These are phyloP conservation scores for Tachysurus fulvidraco DNA, from an alignment of 2,113 vertebrate species.

Conservation along the genomic window DNA sequence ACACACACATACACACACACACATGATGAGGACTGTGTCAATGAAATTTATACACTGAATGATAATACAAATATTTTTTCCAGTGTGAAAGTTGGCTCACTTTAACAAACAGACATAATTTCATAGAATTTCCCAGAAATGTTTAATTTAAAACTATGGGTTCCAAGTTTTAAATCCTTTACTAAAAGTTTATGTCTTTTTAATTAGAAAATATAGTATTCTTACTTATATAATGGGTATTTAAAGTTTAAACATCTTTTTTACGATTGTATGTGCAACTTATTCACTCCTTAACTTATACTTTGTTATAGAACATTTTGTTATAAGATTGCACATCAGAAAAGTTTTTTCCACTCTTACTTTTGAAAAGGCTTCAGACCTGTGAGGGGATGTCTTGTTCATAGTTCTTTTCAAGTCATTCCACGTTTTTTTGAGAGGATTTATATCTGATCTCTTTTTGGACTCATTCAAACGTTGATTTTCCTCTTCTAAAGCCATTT, in stretches of 20 bases:
- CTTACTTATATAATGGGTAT: not conserved
- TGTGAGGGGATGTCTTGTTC: not conserved
- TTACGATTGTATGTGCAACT: not conserved
- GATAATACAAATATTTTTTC: not conserved
- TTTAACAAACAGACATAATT: not conserved
- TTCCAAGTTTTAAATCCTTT: not conserved
- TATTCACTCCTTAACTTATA: not conserved
- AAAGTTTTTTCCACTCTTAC: not conserved
- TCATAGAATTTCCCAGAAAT: not conserved
- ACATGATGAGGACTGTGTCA: not conserved
- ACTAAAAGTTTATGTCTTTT: too few species aligned
- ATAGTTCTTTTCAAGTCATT: not conserved
- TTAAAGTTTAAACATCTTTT: not conserved
- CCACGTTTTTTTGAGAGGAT: not conserved
- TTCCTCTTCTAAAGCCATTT: too few species aligned
- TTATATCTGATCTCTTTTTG: not conserved
- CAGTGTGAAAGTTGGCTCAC: not conserved
- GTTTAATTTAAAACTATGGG: not conserved
- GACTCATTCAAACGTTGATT: too few species aligned
- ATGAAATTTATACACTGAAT: not conserved
- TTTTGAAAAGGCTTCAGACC: not conserved
- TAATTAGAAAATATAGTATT: not conserved
- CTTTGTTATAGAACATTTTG: not conserved
- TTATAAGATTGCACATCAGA: not conserved
- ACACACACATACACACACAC: constrained; percentile 63